Base-by-base conservation (phyloP, 2,888 invertebrate species). In the Scrobipalpa costella region DNA sequence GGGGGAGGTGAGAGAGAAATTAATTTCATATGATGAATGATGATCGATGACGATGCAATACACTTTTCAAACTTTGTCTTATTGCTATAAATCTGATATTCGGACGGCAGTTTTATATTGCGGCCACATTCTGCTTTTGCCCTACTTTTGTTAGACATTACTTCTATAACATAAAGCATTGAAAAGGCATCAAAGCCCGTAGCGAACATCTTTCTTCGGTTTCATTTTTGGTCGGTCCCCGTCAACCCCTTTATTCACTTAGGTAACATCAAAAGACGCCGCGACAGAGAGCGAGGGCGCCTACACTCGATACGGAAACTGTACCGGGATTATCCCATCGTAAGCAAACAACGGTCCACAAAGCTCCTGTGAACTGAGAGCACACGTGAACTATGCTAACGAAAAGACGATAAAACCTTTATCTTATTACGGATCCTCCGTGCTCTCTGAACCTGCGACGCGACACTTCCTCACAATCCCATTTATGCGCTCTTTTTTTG, bases 21-120 rank as follows among this genome's bases (percentile, higher is more conserved):
- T 90, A 90, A 90, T 90, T 85, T 85, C 81, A 80, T 70, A 84
- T 90, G 90, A 91, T 90, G 89, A 87, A 90, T 86, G 87, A 88
- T 88, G 89, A 87, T 79, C 77, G 87, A 86, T 90, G 86, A 83
- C 81, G 80, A 76, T 84, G 85, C 85, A 85, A 86, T 85, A 74
- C 81, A 82, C 78, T 83, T 85, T 86, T 75, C 77, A 81, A 74
- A 71, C 78, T 73, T 73, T 73, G 73, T 68, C 72, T 77, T 75
- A 76, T 76, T 72, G 70, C 66, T 69, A 69, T 68, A 69, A 72
- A 74, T 74, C 71, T 71, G 71, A 71, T 70, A 72, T 61, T 66
- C 68, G 66, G 65, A 65, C 63, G 62, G 27, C 62, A 21, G 50
- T 44, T 50, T 17, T 50, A 19, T 21, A 21, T 50, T 19, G 19